Conservation (phyloP, 2,888 invertebrate species). For the Tenthredo livida region DNA sequence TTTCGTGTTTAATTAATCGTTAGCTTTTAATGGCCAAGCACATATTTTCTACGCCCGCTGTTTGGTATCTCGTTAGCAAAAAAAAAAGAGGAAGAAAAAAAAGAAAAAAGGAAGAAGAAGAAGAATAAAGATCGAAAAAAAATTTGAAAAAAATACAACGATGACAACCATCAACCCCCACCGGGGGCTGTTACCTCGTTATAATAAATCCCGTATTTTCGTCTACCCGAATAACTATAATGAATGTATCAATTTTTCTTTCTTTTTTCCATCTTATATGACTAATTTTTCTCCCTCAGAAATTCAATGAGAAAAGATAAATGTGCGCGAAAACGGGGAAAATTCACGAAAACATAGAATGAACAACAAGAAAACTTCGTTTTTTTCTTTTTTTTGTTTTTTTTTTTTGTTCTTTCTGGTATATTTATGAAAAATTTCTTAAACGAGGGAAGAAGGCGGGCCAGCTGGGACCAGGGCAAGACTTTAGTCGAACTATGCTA, state of each 20-base stretch:
- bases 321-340: too few species aligned
- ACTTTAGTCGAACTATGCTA: not conserved
- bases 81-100: not conserved
- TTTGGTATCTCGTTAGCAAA: conserved; percentile 61
- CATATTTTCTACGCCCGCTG: conserved; percentile 69
- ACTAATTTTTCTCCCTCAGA: too few species aligned
- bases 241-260: not conserved
- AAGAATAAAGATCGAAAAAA: not conserved
- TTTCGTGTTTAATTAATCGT: conserved; percentile 75
- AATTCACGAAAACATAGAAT: too few species aligned
- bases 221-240: not conserved
- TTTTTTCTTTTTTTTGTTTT: not conserved
- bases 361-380: too few species aligned
- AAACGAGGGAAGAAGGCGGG: not conserved
- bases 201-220: not conserved
- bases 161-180: too few species aligned
- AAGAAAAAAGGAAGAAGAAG: not conserved
- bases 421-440: not conserved
- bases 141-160: not conserved
- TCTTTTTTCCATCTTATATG: too few species aligned
- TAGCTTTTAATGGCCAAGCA: conserved; percentile 71
- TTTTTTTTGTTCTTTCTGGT: not conserved
- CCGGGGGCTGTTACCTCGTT: not conserved
- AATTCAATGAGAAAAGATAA: too few species aligned
- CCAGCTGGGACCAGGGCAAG: not conserved